These are phyloP conservation scores for Schizotus pectinicornis DNA, from an alignment of 2,888 invertebrate genomes.

Conservation along the genomic window DNA sequence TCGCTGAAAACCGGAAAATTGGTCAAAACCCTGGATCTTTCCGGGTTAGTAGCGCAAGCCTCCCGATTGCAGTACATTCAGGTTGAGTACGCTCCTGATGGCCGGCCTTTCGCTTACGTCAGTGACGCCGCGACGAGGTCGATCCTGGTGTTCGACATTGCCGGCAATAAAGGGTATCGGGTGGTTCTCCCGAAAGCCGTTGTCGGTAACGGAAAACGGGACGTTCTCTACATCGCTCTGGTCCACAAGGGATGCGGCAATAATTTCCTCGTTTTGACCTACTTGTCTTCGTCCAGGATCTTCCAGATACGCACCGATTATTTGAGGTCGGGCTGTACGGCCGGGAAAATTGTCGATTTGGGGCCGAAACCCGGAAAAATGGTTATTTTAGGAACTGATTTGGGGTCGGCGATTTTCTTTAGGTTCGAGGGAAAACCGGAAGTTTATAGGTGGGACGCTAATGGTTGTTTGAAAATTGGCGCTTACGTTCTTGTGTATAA, in stretches of 20 bases:
- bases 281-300: constrained; percentile 67
- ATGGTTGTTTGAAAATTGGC: constrained; percentile 54
- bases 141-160: constrained; percentile 71
- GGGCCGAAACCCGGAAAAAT: constrained; percentile 66
- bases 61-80: constrained; percentile 74
- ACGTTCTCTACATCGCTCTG: constrained; percentile 72
- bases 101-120: constrained; percentile 68
- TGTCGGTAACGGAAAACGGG: constrained; percentile 61
- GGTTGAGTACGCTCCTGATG: constrained; percentile 69
- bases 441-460: constrained; percentile 67
- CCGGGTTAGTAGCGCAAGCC: constrained; percentile 62
- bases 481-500: constrained; percentile 64
- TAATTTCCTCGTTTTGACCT: constrained; percentile 67
- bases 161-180: constrained; percentile 67
- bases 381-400: constrained; percentile 69
- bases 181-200: constrained; percentile 67
- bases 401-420: constrained; percentile 65
- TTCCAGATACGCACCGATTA: constrained; percentile 70
- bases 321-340: constrained; percentile 65
- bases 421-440: constrained; percentile 66
- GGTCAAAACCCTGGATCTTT: constrained; percentile 67
- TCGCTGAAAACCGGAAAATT: constrained; percentile 60
- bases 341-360: constrained; percentile 61
- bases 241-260: constrained; percentile 65
- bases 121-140: constrained; percentile 74